These are phyloP conservation scores for Oceanodroma leucorhoa DNA, from an alignment of 2,797 vertebrate genomes.

Conservation along the genomic window DNA sequence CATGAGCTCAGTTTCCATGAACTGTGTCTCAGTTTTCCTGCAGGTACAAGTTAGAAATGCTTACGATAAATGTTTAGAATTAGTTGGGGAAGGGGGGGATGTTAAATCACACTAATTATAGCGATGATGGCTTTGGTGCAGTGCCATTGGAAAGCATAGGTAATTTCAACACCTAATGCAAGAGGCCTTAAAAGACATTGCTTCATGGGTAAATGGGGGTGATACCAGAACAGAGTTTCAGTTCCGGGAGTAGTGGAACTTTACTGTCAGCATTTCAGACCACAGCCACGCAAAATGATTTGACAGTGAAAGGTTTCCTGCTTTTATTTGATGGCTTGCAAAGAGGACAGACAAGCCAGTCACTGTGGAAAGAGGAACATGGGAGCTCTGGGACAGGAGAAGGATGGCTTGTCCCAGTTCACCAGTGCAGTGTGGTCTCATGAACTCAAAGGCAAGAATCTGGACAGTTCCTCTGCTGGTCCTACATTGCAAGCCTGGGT, in stretches of 20 bases:
- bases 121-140: constrained; percentile 23
- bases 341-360: neutral
- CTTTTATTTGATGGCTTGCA: neutral
- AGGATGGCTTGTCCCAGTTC: neutral
- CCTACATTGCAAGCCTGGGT: neutral
- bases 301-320: neutral
- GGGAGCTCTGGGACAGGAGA: neutral
- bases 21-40: constrained; percentile 70
- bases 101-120: constrained; percentile 49
- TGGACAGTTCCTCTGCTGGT: neutral
- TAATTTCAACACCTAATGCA: neutral
- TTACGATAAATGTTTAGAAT: constrained; percentile 59
- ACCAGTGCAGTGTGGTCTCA: neutral
- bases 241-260: neutral
- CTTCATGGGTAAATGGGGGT: neutral
- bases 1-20: constrained; percentile 59
- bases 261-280: neutral
- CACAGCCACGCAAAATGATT: neutral
- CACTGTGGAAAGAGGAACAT: neutral
- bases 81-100: constrained; percentile 11
- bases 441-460: neutral
- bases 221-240: neutral
- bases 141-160: neutral
- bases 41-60: constrained; percentile 66
- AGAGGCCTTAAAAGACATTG: neutral